Conservation (phyloP, 2,888 invertebrate genomes). For the Protodeltote pygarga region DNA sequence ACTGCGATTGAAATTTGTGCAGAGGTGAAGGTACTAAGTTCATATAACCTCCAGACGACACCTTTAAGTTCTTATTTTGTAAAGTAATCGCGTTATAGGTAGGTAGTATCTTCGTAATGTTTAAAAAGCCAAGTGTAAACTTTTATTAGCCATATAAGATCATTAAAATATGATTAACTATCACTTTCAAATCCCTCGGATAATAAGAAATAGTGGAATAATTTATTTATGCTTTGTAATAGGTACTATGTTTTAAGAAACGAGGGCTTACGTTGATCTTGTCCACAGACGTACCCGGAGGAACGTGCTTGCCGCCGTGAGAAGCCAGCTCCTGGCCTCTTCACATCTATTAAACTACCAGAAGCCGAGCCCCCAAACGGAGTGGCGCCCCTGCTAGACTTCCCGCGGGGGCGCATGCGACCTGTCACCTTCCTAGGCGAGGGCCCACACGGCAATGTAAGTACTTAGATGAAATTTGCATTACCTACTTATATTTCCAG, state of each 20-base stretch:
- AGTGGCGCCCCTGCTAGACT: conserved; percentile 90
- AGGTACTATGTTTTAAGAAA: not conserved
- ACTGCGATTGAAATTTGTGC: too few relatives aligned
- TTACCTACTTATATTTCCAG: too few relatives aligned
- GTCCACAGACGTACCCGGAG: conserved; percentile 76
- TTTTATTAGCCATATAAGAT: too few relatives aligned
- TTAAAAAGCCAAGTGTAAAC: too few relatives aligned
- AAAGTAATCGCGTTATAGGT: too few relatives aligned
- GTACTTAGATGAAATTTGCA: conserved; percentile 67
- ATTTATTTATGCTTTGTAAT: not conserved
- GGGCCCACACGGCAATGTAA: conserved; percentile 95
- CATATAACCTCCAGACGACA: too few relatives aligned
- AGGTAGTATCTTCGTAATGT: too few relatives aligned
- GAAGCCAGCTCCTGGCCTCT: conserved; percentile 89
- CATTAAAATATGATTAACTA: too few relatives aligned
- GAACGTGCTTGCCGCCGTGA: conserved; percentile 85
- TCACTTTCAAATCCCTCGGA: too few relatives aligned
- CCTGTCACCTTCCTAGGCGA: conserved; percentile 95
- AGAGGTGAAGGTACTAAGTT: too few relatives aligned
- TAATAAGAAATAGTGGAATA: too few relatives aligned
- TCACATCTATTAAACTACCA: conserved; percentile 91
- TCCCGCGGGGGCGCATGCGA: conserved; percentile 93
- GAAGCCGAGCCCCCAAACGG: conserved; percentile 90
- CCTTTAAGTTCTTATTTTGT: too few relatives aligned
- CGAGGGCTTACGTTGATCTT: conserved; percentile 8